These are phyloP conservation scores for Megaceryle torquata DNA, from an alignment of 2,113 vertebrate genomes.

Conservation along the genomic window DNA sequence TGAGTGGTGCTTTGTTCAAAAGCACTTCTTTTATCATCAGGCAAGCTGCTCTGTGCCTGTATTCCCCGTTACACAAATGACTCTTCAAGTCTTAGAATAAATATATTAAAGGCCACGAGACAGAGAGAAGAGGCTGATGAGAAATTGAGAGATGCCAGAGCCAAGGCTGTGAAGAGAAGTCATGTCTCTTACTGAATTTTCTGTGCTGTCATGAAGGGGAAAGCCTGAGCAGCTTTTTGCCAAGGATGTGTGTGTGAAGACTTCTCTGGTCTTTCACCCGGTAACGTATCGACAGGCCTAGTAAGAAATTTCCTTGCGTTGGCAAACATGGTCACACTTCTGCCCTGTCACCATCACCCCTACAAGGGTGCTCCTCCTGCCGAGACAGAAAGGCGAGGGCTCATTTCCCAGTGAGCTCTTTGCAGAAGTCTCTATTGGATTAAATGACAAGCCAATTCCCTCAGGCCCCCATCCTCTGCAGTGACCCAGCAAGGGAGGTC, in stretches of 20 bases:
- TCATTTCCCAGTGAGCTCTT: neutral
- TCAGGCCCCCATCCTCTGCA: neutral
- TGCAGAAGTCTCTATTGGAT: neutral
- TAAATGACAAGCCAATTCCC: neutral
- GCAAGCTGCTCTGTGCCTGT: neutral
- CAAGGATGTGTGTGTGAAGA: neutral
- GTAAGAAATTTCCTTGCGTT: neutral
- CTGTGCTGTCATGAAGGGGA: neutral
- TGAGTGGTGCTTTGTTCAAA: neutral
- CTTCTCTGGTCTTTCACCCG: neutral
- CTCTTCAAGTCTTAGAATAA: constrained; percentile 16
- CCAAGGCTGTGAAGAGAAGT: neutral
- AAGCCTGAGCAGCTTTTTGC: neutral
- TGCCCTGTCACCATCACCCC: neutral
- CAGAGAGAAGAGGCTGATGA: neutral
- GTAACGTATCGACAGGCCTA: neutral
- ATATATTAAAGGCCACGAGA: neutral
- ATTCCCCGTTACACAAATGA: neutral
- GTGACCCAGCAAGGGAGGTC: neutral
- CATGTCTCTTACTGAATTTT: neutral
- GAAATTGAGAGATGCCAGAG: neutral
- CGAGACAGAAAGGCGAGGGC: neutral
- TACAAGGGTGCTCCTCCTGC: neutral
- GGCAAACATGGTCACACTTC: neutral
- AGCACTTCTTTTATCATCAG: neutral